phyloP scores from a whole-genome alignment of 2,888 invertebrate species.

The Eupithecia tripunctaria region DNA sequence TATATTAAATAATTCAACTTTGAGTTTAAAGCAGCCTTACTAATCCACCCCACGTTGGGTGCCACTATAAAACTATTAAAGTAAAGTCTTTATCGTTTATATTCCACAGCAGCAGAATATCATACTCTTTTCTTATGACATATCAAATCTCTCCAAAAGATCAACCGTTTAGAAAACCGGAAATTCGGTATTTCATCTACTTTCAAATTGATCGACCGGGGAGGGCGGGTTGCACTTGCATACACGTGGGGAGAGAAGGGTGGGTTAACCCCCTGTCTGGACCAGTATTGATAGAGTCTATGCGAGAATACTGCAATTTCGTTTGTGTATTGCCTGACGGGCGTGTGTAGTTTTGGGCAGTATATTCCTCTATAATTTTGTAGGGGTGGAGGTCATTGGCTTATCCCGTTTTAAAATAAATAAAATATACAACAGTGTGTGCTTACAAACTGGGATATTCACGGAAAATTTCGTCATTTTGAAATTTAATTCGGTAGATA shows the following conservation, averaged over 20 bases:
- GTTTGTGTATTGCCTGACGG: background rate
- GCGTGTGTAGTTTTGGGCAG: background rate
- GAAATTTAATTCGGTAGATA: background rate
- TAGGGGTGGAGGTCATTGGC: background rate
- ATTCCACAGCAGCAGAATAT: too few relatives aligned
- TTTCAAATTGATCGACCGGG: background rate
- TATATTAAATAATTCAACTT: too few relatives aligned
- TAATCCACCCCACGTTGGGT: too few relatives aligned
- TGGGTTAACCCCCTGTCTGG: background rate
- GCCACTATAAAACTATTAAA: background rate
- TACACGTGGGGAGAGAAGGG: background rate
- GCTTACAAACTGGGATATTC: background rate
- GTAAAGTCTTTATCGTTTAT: background rate
- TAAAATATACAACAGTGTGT: background rate
- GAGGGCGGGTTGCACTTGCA: background rate
- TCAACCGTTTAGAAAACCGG: background rate
- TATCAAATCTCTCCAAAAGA: background rate
- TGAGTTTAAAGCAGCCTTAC: too few relatives aligned
- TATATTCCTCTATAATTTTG: background rate
- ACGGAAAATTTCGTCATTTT: background rate
- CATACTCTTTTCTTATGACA: too few relatives aligned
- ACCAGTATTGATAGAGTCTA: background rate
- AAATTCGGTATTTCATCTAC: background rate
- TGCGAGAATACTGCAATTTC: background rate
- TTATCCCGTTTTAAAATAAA: background rate